These are phyloP conservation scores for Drosophila borealis DNA, from an alignment of 2,888 invertebrate species.

Conservation along the genomic window DNA sequence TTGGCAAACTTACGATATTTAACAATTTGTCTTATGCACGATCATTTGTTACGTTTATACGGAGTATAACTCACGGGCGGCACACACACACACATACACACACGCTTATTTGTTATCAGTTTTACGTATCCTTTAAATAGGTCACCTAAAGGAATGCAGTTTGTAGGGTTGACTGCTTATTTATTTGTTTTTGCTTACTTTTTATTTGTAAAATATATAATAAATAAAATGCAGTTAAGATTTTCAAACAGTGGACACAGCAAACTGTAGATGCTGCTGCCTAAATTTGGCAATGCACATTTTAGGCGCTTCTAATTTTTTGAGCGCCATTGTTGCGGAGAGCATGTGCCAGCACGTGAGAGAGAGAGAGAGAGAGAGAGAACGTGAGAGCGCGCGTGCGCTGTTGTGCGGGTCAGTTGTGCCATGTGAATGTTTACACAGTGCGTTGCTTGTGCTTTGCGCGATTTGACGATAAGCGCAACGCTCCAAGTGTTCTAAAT, in stretches of 20 bases:
- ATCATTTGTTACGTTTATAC: constrained; percentile 11
- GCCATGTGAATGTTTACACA: constrained; percentile 57
- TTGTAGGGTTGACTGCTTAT: background rate
- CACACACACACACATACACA: background rate
- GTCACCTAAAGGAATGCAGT: background rate
- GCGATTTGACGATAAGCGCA: constrained; percentile 3
- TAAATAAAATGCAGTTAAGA: background rate
- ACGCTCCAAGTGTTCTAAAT: background rate
- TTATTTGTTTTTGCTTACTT: background rate
- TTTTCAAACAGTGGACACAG: background rate
- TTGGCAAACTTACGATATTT: constrained; percentile 4
- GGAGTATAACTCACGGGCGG: background rate
- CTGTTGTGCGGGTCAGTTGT: constrained; percentile 55
- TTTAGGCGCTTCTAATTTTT: constrained; percentile 11
- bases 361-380: constrained; percentile 1
- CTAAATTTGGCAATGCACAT: background rate
- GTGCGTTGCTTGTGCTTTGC: constrained; percentile 26
- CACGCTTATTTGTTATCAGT: background rate
- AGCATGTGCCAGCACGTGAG: constrained; percentile 1
- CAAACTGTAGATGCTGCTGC: background rate
- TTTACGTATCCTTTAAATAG: constrained; percentile 1
- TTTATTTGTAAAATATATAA: too few species aligned
- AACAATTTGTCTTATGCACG: background rate
- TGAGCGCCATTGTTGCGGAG: constrained; percentile 1
- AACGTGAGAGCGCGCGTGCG: constrained; percentile 62